A percentile compares a stretch with the other conserved stretches of the same genome.
Evolutionary conservation across 1,140 invertebrate species (phyloP).

Genomic region (Lucilia cuprina): DNA sequence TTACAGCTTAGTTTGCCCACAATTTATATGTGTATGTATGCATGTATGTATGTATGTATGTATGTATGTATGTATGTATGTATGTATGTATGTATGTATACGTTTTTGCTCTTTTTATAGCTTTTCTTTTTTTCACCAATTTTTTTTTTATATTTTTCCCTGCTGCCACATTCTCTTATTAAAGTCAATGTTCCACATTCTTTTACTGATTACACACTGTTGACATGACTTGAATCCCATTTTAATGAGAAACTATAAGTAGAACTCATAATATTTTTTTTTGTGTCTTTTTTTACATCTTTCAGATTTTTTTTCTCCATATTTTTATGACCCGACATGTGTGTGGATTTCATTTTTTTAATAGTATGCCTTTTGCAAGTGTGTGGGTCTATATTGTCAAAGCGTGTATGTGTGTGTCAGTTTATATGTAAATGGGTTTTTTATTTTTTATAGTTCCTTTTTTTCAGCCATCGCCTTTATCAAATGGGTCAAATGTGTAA

Average conservation of each 20-base stretch:
- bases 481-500: conserved; percentile 9
- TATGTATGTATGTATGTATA: too few species aligned
- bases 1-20: not conserved
- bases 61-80: too few species aligned
- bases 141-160: not conserved
- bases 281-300: not conserved
- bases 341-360: not conserved
- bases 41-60: too few species aligned
- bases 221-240: conserved; percentile 17
- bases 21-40: too few species aligned
- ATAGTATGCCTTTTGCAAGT: not conserved
- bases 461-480: not conserved
- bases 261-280: conserved; percentile 10
- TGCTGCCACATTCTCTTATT: not conserved
- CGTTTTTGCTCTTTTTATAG: not conserved
- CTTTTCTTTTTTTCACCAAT: not conserved
- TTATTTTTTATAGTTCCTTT: not conserved
- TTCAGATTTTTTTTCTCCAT: not conserved
- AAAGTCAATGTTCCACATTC: conserved; percentile 16
- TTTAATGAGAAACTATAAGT: conserved; percentile 15
- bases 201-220: conserved; percentile 17
- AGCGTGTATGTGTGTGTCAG: not conserved
- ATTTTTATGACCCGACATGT: not conserved
- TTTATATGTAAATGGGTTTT: not conserved
- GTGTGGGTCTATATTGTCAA: not conserved